Percentiles rank a stretch among this genome's conserved stretches.
These are phyloP conservation scores for Nowickia ferox DNA, from an alignment of 2,888 invertebrate genomes.

Conservation along the genomic window DNA sequence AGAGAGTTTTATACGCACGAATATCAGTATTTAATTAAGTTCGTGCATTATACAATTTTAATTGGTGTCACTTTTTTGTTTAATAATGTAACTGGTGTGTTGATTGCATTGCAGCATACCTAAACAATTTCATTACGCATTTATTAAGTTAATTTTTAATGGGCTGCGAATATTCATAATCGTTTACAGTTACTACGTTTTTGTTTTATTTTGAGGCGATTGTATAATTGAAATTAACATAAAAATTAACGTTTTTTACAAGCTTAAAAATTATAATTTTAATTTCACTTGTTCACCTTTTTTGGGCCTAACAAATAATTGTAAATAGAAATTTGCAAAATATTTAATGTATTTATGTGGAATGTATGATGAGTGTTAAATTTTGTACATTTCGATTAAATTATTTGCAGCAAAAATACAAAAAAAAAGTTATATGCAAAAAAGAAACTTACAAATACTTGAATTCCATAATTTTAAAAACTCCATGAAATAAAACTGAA, in stretches of 20 bases:
- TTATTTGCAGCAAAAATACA: no score
- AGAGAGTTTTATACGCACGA: not conserved
- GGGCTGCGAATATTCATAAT: constrained; percentile 41
- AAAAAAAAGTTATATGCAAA: no score
- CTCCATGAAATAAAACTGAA: no score
- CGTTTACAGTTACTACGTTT: not conserved
- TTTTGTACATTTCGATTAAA: not conserved
- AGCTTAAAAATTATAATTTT: constrained; percentile 55
- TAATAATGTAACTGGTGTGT: not conserved
- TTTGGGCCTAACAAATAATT: constrained; percentile 32
- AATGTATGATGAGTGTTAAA: not conserved
- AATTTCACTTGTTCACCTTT: constrained; percentile 63
- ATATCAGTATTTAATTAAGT: not conserved
- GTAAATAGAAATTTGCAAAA: constrained; percentile 57
- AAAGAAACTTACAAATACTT: no score
- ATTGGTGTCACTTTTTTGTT: constrained; percentile 41
- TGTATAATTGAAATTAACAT: constrained; percentile 58
- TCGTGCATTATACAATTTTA: constrained; percentile 52
- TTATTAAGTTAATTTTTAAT: constrained; percentile 30
- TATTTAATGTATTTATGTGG: not conserved
- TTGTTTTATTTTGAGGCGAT: constrained; percentile 18
- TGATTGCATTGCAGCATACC: constrained; percentile 43
- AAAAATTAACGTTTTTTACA: constrained; percentile 21
- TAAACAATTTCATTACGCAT: constrained; percentile 39
- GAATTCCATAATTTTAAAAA: no score